A percentile compares a stretch with the other conserved stretches of the same genome.
Evolutionary conservation across 2,797 vertebrate species (phyloP).

Genomic region (Sebastes kiyomatsui): DNA sequence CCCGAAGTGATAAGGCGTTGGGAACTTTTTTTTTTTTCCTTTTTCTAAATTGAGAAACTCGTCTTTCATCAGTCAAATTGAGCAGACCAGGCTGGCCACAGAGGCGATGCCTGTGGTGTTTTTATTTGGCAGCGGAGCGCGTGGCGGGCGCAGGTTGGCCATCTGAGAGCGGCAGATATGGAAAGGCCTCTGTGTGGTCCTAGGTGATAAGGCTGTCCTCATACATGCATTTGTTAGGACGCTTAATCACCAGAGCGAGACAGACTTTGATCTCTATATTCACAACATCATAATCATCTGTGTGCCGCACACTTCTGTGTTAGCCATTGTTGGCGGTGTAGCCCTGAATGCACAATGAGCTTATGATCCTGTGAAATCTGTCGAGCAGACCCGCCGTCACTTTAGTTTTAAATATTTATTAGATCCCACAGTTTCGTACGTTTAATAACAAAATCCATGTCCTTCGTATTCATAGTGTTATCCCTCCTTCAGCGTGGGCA

Average conservation of each 20-base stretch:
- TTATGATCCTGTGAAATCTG: slow-evolving; percentile 56
- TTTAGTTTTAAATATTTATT: slow-evolving; percentile 42
- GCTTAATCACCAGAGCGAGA: slow-evolving; percentile 64
- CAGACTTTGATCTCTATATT: slow-evolving; percentile 78
- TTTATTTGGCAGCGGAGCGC: slow-evolving; percentile 68
- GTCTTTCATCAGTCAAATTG: slow-evolving; percentile 66
- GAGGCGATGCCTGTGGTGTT: slow-evolving; percentile 63
- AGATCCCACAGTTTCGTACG: background rate
- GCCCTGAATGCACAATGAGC: slow-evolving; percentile 36
- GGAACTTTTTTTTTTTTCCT: slow-evolving; percentile 43
- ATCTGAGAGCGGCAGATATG: slow-evolving; percentile 79
- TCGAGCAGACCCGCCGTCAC: slow-evolving; percentile 32
- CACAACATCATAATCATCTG: slow-evolving; percentile 74
- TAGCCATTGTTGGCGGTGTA: slow-evolving; percentile 57
- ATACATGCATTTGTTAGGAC: slow-evolving; percentile 67
- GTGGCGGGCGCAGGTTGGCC: slow-evolving; percentile 65
- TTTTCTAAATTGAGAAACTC: slow-evolving; percentile 34
- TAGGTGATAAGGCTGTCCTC: slow-evolving; percentile 77
- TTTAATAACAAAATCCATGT: slow-evolving; percentile 14
- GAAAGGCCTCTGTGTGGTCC: slow-evolving; percentile 73
- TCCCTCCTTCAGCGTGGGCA: background rate
- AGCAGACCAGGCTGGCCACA: slow-evolving; percentile 50
- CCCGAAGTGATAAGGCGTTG: slow-evolving; percentile 48
- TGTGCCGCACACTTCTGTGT: slow-evolving; percentile 56
- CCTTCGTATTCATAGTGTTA: background rate